These are phyloP conservation scores for Telmatochromis sp. DNA, from an alignment of 2,113 vertebrate species.

Conservation along the genomic window DNA sequence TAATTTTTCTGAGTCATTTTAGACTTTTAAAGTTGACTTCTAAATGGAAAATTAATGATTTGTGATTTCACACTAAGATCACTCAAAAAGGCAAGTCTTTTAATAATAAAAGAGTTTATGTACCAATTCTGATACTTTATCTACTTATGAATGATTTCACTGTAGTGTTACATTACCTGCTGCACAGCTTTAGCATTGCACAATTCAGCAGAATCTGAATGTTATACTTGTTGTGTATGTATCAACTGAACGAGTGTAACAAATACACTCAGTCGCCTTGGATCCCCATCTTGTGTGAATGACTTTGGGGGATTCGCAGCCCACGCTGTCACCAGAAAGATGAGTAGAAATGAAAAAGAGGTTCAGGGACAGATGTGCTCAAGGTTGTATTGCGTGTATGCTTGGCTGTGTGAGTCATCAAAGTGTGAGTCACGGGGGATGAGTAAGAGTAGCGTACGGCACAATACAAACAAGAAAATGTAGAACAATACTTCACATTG, in stretches of 20 bases:
- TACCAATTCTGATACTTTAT: background rate
- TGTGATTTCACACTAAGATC: background rate
- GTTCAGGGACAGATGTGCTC: background rate
- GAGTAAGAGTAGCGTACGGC: background rate
- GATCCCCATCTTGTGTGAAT: background rate
- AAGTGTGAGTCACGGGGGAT: conserved; percentile 14
- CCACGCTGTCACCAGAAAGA: background rate
- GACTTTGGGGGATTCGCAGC: background rate
- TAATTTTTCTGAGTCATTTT: background rate
- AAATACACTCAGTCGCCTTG: background rate
- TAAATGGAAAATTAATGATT: background rate
- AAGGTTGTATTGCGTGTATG: background rate
- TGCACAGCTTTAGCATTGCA: background rate
- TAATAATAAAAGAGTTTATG: background rate
- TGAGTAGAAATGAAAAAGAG: background rate
- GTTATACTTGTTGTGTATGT: background rate
- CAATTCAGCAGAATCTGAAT: background rate
- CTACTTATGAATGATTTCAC: background rate
- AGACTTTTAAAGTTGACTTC: background rate
- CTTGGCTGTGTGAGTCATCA: conserved; percentile 12
- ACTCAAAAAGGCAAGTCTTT: background rate
- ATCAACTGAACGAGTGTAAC: background rate
- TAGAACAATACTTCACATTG: background rate
- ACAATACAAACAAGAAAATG: background rate
- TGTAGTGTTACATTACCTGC: background rate